Percentiles rank a stretch among this genome's conserved stretches.
Evolutionary conservation across 2,113 vertebrate species (phyloP).

Genomic region (Cephalopterus ornatus): DNA sequence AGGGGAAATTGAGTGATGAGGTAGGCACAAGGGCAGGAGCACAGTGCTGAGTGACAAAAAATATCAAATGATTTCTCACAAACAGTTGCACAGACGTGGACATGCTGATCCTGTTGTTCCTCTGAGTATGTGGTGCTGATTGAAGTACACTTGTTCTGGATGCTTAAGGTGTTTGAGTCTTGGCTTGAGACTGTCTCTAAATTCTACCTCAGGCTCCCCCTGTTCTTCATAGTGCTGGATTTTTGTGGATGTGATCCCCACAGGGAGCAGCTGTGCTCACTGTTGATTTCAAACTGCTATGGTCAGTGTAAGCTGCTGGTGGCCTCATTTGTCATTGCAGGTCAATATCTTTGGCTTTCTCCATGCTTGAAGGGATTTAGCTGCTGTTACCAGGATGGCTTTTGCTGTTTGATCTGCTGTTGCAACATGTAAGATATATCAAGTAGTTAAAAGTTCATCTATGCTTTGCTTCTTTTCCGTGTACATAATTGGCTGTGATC

Average conservation of each 20-base stretch:
- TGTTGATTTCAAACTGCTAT: not conserved
- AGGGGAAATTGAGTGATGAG: not conserved
- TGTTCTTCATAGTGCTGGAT: not conserved
- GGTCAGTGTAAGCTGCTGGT: not conserved
- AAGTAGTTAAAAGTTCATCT: not conserved
- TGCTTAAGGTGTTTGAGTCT: not conserved
- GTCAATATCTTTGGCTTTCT: not conserved
- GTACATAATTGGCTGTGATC: not conserved
- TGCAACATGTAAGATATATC: fast-evolving
- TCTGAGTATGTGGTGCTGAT: not conserved
- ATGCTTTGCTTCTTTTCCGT: not conserved
- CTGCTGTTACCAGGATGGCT: not conserved
- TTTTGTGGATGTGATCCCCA: not conserved
- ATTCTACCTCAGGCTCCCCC: not conserved
- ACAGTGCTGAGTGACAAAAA: not conserved
- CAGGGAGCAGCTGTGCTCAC: not conserved
- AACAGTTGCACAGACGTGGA: not conserved
- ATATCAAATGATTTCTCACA: not conserved
- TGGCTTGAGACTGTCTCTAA: not conserved
- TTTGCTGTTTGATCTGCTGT: not conserved
- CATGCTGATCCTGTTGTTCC: not conserved
- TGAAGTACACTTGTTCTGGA: not conserved
- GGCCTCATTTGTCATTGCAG: not conserved
- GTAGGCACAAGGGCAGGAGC: not conserved
- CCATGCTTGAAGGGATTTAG: not conserved